These are phyloP conservation scores for Tretioscincus oriximinensis DNA, from an alignment of 2,113 vertebrate species.

Conservation along the genomic window DNA sequence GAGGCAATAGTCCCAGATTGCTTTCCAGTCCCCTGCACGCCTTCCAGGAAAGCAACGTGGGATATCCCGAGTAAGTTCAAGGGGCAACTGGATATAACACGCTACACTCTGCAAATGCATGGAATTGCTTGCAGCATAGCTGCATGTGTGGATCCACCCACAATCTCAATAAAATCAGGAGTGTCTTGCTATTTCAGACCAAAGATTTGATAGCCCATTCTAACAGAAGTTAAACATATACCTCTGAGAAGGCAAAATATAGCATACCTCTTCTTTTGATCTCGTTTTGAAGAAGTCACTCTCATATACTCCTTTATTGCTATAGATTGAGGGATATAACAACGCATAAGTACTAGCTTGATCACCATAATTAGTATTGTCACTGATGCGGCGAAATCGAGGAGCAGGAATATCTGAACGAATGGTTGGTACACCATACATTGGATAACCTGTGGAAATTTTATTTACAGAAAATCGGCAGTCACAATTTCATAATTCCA, in stretches of 20 bases:
- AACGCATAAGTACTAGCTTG: conserved; percentile 66
- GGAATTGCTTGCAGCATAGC: too few relatives aligned
- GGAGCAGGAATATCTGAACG: conserved; percentile 80
- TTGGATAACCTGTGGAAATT: conserved; percentile 65
- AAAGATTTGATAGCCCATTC: too few relatives aligned
- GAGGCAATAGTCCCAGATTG: too few relatives aligned
- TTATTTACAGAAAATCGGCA: background rate
- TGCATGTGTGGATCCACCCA: too few relatives aligned
- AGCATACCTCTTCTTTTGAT: conserved; percentile 81
- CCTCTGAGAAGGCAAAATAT: background rate
- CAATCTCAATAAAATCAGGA: too few relatives aligned
- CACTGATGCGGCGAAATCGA: conserved; percentile 70
- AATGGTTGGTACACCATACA: conserved; percentile 78
- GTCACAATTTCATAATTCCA: background rate
- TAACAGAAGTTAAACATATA: too few relatives aligned
- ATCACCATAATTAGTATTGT: conserved; percentile 84
- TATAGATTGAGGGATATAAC: conserved; percentile 78
- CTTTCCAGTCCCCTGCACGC: too few relatives aligned
- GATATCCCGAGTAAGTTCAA: too few relatives aligned
- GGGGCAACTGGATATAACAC: too few relatives aligned
- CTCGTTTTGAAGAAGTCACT: conserved; percentile 78
- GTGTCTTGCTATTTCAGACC: too few relatives aligned
- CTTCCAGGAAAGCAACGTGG: too few relatives aligned
- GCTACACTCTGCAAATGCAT: too few relatives aligned
- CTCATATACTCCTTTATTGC: conserved; percentile 76